Base-by-base conservation (phyloP, 1,140 invertebrate species). In the Proales similis region DNA sequence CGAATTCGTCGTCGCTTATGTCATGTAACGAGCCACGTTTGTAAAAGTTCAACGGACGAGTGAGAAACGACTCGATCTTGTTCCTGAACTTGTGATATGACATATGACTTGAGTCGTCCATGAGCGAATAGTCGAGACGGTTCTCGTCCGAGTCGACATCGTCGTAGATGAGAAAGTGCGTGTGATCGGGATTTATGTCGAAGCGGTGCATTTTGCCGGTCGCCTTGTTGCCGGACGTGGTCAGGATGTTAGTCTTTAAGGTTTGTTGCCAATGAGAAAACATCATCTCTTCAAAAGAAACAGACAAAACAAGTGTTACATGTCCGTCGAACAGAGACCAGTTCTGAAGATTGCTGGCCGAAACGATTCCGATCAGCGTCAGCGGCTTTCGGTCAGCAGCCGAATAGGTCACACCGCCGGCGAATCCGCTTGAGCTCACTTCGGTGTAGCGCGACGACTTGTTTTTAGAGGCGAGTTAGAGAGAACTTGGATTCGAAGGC, bases 81-180 rank as follows among this genome's bases (percentile, higher is more conserved):
- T 57, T 42, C 20, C 51, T 7, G 45, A 57, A 57, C 45, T 24
- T 38, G 32, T 57, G 36, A 57, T 57, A 57, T 24, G 24, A 42
- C 2, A 57, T 14, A 57, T 17, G 2, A 20, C 30, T 42, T 26
- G 32, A 26, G 22, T 57, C 45, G 20, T 11, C 30, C 22, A 57
- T 26, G 12, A 26, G 30, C 3, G 51, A 42, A 2, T 29, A 39
- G 7, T 7, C 27, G 5, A 39, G 11, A 42, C 45, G 26, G n/a
- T 46, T 46, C 19, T 26, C 17, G 20, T 38, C 45, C 39, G 39
- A 42, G 19, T 12, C 22, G 12, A 57, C 26, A 42, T 57, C 51
- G 45, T 57, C 51, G 22, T 57, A 57, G 20, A 57, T 43, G 6
- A 57, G 19, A 42, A 57, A 57, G 45, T 57, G 51, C 29, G 51